phyloP scores from a whole-genome alignment of 37 sponge, comb jelly and placozoan genomes.

The Aplysina aerophoba region DNA sequence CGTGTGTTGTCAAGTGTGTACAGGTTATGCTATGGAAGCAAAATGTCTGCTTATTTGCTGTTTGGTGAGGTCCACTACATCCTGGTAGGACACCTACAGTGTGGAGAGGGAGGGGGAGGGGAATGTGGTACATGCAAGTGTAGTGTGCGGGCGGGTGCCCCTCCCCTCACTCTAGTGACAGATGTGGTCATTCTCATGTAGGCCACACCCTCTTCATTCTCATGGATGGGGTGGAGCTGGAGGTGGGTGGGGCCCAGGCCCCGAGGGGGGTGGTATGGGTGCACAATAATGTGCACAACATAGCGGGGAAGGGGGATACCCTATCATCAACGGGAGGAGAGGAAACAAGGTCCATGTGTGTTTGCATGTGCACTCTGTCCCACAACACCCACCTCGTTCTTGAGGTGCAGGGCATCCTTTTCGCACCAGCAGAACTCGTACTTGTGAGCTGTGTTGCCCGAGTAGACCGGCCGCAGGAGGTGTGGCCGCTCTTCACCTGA shows the following conservation, averaged over 20 bases:
- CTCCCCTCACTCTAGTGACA: not conserved
- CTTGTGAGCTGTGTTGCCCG: not conserved
- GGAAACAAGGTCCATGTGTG: not conserved
- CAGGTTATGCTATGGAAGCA: not conserved
- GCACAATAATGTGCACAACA: slow-evolving; percentile 58
- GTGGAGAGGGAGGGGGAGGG: not conserved
- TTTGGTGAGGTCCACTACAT: slow-evolving; percentile 57
- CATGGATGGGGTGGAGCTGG: slow-evolving; percentile 55
- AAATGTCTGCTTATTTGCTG: slow-evolving; percentile 41
- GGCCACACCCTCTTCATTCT: slow-evolving; percentile 61
- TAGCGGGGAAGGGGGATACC: slow-evolving; percentile 41
- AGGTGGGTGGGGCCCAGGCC: not conserved
- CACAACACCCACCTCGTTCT: slow-evolving; percentile 13
- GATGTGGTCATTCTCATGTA: slow-evolving; percentile 64
- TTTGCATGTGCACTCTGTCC: not conserved
- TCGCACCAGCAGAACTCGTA: slow-evolving; percentile 69
- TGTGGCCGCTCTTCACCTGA: not conserved
- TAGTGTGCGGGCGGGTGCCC: too few relatives aligned
- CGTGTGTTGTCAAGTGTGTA: slow-evolving; percentile 17
- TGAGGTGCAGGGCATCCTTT: slow-evolving; percentile 2
- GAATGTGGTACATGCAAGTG: too few relatives aligned
- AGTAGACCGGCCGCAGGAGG: not conserved
- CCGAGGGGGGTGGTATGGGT: slow-evolving; percentile 29
- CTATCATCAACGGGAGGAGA: not conserved
- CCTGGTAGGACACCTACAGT: slow-evolving; percentile 50